Evolutionary conservation across 2,797 vertebrate species (phyloP).

Genomic region (Xiphorhynchus erythropygius): DNA sequence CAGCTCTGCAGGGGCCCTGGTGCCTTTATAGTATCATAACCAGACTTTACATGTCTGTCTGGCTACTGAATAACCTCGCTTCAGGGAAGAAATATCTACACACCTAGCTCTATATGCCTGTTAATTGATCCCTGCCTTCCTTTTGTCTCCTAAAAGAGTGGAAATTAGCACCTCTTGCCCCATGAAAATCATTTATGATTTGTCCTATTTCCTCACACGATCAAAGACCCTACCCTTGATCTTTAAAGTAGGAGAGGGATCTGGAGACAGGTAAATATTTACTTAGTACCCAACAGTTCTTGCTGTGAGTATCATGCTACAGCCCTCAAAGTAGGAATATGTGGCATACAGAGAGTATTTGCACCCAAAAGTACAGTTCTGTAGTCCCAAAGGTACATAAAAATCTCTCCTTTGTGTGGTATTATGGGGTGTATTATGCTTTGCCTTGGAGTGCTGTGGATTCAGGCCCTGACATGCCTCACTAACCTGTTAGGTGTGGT

Average conservation of each 20-base stretch:
- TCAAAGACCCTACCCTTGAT: background rate
- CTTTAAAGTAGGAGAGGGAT: background rate
- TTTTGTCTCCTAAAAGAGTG: background rate
- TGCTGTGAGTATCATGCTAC: background rate
- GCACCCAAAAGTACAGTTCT: background rate
- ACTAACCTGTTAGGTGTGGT: background rate
- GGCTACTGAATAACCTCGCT: background rate
- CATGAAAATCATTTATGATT: background rate
- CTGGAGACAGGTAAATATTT: background rate
- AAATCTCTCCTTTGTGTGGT: background rate
- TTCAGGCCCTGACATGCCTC: background rate
- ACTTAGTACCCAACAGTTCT: background rate
- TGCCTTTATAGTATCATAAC: slow-evolving; percentile 10
- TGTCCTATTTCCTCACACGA: background rate
- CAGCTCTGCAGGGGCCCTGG: background rate
- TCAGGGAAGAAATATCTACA: background rate
- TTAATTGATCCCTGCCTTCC: background rate
- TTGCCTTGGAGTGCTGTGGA: background rate
- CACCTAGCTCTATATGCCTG: background rate
- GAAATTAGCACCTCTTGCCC: background rate
- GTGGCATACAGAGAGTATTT: background rate
- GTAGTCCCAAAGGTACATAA: background rate
- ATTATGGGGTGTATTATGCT: background rate
- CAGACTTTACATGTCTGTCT: background rate
- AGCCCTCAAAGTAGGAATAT: background rate